Conservation (phyloP, 2,888 invertebrate genomes). For the Myopa testacea region DNA sequence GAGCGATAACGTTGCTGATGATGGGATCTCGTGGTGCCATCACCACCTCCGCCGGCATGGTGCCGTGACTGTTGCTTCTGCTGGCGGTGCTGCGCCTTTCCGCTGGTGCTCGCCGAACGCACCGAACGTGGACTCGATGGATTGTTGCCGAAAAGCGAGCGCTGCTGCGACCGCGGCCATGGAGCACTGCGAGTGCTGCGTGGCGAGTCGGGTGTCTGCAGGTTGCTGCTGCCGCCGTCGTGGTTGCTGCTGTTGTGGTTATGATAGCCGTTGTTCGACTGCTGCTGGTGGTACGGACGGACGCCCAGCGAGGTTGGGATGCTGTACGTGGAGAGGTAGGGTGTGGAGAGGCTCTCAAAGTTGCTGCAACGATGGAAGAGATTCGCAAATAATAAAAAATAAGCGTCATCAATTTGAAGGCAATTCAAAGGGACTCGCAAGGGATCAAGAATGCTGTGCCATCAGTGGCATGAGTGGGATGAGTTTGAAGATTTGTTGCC, state of each 20-base stretch:
- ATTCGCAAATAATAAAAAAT: neutral
- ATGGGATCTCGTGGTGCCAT: constrained; percentile 50
- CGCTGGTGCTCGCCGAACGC: constrained; percentile 74
- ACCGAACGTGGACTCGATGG: constrained; percentile 86
- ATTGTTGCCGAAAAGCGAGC: constrained; percentile 80
- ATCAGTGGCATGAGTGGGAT: neutral
- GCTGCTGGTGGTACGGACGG: constrained; percentile 62
- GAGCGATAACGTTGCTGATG: constrained; percentile 73
- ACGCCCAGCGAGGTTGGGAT: constrained; percentile 69
- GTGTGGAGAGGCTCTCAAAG: constrained; percentile 65
- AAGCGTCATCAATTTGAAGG: neutral
- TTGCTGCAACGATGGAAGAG: constrained; percentile 55
- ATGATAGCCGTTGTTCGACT: constrained; percentile 52
- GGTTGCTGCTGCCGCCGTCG: constrained; percentile 54
- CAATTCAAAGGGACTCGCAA: neutral
- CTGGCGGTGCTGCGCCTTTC: constrained; percentile 49
- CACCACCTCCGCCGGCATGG: neutral
- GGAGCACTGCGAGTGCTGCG: constrained; percentile 87
- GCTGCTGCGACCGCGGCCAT: constrained; percentile 79
- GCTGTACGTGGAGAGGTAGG: constrained; percentile 70
- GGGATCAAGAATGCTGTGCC: neutral
- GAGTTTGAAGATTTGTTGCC: too few species aligned
- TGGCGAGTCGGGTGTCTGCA: constrained; percentile 75
- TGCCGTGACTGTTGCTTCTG: constrained; percentile 55
- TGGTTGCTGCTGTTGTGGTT: constrained; percentile 54